Evolutionary conservation across 2,113 vertebrate species (phyloP).

Genomic region (Pteropus alecto): DNA sequence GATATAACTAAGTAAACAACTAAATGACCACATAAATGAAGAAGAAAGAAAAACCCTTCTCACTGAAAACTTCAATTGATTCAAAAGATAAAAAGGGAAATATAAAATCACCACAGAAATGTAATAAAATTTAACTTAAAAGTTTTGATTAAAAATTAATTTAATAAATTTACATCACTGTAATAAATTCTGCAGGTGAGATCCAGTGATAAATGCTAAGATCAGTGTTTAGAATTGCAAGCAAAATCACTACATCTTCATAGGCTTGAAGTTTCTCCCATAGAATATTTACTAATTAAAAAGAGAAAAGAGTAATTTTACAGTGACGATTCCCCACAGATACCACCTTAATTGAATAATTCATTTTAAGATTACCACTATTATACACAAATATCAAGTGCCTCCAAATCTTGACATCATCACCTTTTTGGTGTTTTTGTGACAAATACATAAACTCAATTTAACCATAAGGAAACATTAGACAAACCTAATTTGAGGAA

Average conservation of each 20-base stretch:
- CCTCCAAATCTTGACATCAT: not conserved
- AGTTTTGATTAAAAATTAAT: not conserved
- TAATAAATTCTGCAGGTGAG: not conserved
- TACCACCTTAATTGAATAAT: not conserved
- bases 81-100: not conserved
- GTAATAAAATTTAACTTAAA: not conserved
- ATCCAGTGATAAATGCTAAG: too few species aligned
- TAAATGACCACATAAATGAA: not conserved
- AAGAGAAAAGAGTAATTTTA: not conserved
- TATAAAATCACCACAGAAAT: not conserved
- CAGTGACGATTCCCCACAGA: not conserved
- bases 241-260: not conserved
- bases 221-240: too few species aligned
- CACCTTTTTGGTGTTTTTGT: not conserved
- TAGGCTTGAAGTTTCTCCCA: not conserved
- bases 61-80: not conserved
- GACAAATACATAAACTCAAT: not conserved
- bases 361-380: not conserved
- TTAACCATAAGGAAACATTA: not conserved
- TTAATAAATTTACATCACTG: not conserved
- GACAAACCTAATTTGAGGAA: not conserved
- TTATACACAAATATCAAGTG: not conserved
- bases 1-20: not conserved
- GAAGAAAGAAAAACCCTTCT: not conserved
- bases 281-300: not conserved